Percentiles rank a stretch among this genome's conserved stretches.
phyloP scores from a whole-genome alignment of 2,797 vertebrate species.

The Clarias pachynema region DNA sequence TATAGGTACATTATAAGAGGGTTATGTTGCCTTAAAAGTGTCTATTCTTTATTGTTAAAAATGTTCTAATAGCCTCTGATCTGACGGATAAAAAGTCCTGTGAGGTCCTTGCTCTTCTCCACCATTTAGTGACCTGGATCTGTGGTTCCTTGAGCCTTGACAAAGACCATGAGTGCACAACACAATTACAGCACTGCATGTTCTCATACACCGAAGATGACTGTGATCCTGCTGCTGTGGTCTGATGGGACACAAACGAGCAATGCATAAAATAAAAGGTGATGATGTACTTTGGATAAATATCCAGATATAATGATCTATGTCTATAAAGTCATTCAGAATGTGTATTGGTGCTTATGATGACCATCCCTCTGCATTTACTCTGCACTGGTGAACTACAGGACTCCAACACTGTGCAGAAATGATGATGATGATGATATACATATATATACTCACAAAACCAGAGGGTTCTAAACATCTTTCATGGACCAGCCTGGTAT shows the following conservation, averaged over 20 bases:
- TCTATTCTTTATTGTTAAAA: background rate
- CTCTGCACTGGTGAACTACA: constrained; percentile 18
- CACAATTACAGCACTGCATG: constrained; percentile 16
- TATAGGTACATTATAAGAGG: background rate
- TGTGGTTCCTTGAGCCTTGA: background rate
- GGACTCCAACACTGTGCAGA: background rate
- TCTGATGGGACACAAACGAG: background rate
- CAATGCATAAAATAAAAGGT: background rate
- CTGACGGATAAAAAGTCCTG: background rate
- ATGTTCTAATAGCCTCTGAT: background rate
- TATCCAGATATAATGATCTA: background rate
- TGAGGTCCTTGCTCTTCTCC: background rate
- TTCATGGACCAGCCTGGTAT: background rate
- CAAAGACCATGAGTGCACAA: background rate
- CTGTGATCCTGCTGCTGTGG: background rate
- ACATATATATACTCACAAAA: background rate
- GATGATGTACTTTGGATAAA: background rate
- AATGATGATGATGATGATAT: background rate
- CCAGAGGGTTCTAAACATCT: background rate
- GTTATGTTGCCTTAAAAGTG: background rate
- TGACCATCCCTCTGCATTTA: constrained; percentile 13
- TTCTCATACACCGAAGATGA: background rate
- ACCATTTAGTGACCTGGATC: constrained; percentile 17
- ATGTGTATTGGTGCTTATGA: background rate
- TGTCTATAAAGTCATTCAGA: background rate